Evolutionary conservation across 2,888 invertebrate species (phyloP).

Genomic region (Agonopterix subpropinquella): DNA sequence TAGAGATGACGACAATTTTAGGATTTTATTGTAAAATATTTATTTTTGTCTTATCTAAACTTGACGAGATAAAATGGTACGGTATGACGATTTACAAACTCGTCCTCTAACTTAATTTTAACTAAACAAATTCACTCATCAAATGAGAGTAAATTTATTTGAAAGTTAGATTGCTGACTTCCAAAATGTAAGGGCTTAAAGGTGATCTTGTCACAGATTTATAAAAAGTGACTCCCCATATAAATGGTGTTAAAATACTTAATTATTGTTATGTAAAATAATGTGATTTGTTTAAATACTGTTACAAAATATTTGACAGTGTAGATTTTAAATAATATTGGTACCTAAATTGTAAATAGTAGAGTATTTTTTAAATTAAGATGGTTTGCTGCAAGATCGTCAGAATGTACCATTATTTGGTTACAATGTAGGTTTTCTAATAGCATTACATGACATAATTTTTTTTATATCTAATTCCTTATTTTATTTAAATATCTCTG

Average conservation of each 20-base stretch:
- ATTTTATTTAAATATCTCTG: no score
- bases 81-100: no score
- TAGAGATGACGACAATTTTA: no score
- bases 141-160: background rate
- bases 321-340: slow-evolving; percentile 18
- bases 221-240: slow-evolving; percentile 14
- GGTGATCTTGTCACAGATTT: slow-evolving; percentile 15
- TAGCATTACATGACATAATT: no score
- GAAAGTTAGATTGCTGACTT: no score
- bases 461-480: no score
- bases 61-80: no score
- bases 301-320: slow-evolving; percentile 27
- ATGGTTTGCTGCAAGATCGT: slow-evolving; percentile 35
- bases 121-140: no score
- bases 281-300: slow-evolving; percentile 32
- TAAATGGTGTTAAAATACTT: slow-evolving; percentile 21
- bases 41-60: no score
- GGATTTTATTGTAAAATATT: no score
- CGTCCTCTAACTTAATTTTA: no score
- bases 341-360: background rate
- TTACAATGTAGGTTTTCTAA: no score
- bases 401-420: background rate
- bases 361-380: background rate
- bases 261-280: slow-evolving; percentile 25
- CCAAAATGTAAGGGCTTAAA: slow-evolving; percentile 13